Percentiles rank a stretch among this genome's conserved stretches.
These are phyloP conservation scores for Phrixothrix hirtus DNA, from an alignment of 2,888 invertebrate genomes.

Conservation along the genomic window DNA sequence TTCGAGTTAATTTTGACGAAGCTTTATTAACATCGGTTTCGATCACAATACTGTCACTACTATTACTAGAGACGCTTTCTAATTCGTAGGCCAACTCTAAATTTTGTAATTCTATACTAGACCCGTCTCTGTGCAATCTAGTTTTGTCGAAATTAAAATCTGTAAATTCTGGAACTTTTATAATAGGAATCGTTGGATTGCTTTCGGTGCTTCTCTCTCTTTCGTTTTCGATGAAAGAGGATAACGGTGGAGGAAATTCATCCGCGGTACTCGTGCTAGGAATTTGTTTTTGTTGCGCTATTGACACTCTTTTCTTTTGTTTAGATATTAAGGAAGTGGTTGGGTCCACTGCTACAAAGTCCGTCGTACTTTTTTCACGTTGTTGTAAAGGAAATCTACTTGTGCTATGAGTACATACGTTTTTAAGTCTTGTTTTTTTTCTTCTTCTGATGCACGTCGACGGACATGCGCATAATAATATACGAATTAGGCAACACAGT, in stretches of 20 bases:
- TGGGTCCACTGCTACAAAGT: conserved; percentile 48
- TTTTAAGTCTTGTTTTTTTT: conserved; percentile 64
- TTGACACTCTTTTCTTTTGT: conserved; percentile 56
- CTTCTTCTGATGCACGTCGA: conserved; percentile 73
- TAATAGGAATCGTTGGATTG: conserved; percentile 42
- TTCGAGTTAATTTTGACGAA: conserved; percentile 46
- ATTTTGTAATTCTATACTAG: conserved; percentile 56
- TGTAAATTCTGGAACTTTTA: conserved; percentile 43
- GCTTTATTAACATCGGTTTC: conserved; percentile 21
- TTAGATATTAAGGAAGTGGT: conserved; percentile 43
- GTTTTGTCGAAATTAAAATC: conserved; percentile 43
- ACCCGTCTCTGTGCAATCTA: conserved; percentile 49
- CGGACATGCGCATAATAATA: conserved; percentile 82
- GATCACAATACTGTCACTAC: conserved; percentile 38
- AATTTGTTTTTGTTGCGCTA: conserved; percentile 52
- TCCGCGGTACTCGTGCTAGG: conserved; percentile 54
- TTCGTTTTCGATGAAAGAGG: conserved; percentile 36
- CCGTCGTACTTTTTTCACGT: conserved; percentile 35
- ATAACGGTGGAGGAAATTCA: conserved; percentile 43
- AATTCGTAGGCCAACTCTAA: conserved; percentile 51
- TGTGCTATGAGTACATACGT: conserved; percentile 54
- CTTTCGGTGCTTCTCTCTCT: conserved; percentile 29
- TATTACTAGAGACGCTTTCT: conserved; percentile 50
- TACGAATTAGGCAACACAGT: conserved; percentile 80
- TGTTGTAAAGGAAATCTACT: conserved; percentile 33